Conservation (phyloP, 2,888 invertebrate species). For the Drosophila recens region DNA sequence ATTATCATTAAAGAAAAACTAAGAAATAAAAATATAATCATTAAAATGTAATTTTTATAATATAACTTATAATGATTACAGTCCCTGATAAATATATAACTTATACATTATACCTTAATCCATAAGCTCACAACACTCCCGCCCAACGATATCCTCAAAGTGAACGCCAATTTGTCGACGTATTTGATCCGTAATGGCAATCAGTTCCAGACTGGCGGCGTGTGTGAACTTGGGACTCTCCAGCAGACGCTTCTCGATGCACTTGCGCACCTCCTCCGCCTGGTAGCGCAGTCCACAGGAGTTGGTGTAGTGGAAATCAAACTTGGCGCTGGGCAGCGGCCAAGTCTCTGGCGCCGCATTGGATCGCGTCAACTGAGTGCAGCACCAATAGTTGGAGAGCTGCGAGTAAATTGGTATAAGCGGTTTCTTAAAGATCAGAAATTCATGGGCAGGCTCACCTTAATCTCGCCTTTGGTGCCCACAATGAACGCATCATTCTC, state of each 20-base stretch:
- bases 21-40: too few relatives aligned
- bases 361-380: conserved; percentile 86
- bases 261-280: conserved; percentile 90
- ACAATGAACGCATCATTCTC: conserved; percentile 82
- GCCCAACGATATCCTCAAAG: conserved; percentile 82
- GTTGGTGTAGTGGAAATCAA: conserved; percentile 88
- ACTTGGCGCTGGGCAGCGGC: conserved; percentile 87
- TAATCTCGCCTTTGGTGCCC: conserved; percentile 84
- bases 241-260: conserved; percentile 88
- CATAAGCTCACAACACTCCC: not conserved
- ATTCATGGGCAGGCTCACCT: conserved; percentile 60
- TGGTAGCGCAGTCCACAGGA: conserved; percentile 91
- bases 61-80: too few relatives aligned
- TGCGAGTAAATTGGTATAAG: conserved; percentile 68
- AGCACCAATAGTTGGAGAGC: conserved; percentile 85
- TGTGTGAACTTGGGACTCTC: conserved; percentile 90
- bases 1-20: too few relatives aligned
- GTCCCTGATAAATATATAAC: not conserved
- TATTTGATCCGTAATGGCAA: conserved; percentile 89
- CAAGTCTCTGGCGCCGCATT: conserved; percentile 87
- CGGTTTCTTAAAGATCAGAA: not conserved
- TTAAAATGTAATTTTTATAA: too few relatives aligned
- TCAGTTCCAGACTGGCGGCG: conserved; percentile 88
- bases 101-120: not conserved
- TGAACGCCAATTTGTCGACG: conserved; percentile 89